Percentiles rank a stretch among this genome's conserved stretches.
These are phyloP conservation scores for Phaethornis superciliosus DNA, from an alignment of 2,113 vertebrate genomes.

Conservation along the genomic window DNA sequence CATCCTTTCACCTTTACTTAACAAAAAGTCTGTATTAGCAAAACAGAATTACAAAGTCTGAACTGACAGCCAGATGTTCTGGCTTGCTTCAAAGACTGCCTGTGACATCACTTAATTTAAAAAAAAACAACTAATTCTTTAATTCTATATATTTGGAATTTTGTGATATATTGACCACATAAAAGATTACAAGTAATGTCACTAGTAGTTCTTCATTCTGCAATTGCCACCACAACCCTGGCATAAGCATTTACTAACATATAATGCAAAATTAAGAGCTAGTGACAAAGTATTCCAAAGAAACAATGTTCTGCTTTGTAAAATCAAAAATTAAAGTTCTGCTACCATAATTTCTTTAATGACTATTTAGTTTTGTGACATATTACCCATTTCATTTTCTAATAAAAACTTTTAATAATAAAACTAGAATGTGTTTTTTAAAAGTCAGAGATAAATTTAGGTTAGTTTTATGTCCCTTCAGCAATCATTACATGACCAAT, in stretches of 20 bases:
- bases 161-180: background rate
- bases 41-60: background rate
- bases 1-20: background rate
- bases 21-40: background rate
- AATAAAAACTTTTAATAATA: background rate
- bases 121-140: background rate
- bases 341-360: background rate
- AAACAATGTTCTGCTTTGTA: background rate
- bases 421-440: background rate
- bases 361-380: background rate
- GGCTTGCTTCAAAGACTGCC: background rate
- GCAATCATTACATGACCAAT: background rate
- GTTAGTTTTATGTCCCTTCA: background rate
- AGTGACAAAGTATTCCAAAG: slow-evolving; percentile 8
- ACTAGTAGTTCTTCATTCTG: background rate
- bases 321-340: slow-evolving; percentile 19
- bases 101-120: background rate
- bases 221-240: background rate
- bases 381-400: background rate
- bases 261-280: slow-evolving; percentile 8
- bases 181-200: background rate
- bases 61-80: background rate
- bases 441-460: background rate
- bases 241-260: background rate
- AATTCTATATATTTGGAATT: background rate